These are phyloP conservation scores for Sylvietta virens DNA, from an alignment of 2,113 vertebrate species.

Conservation along the genomic window DNA sequence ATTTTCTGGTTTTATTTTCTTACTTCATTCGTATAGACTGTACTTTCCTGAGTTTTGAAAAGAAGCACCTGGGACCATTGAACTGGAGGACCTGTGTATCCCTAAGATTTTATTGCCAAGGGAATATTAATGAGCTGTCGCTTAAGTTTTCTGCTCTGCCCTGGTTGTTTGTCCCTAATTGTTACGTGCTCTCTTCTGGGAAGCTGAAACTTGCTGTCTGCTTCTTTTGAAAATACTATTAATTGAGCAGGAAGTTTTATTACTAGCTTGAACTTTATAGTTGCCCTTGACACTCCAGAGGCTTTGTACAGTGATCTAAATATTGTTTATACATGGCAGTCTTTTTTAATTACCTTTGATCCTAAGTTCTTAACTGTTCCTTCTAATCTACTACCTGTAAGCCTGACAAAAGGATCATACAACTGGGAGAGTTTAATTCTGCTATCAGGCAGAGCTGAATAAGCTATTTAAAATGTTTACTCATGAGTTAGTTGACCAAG, in stretches of 20 bases:
- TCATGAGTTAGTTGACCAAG: neutral
- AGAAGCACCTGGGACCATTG: neutral
- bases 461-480: constrained; percentile 5
- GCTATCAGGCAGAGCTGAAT: neutral
- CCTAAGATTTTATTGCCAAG: neutral
- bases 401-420: neutral
- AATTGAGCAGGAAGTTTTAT: neutral
- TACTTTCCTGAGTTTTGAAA: neutral
- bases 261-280: neutral
- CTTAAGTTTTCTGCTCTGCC: neutral
- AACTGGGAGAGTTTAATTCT: constrained; percentile 28
- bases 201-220: neutral
- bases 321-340: neutral
- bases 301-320: neutral
- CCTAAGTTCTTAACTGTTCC: neutral
- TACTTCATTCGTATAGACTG: neutral
- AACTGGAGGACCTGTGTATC: neutral
- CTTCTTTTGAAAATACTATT: neutral
- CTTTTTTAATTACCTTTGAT: constrained; percentile 16
- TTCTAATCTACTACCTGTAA: neutral
- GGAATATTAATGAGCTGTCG: neutral
- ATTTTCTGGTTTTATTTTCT: neutral
- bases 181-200: neutral
- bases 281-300: neutral
- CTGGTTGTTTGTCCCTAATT: neutral